These are phyloP conservation scores for Platycnemis pennipes DNA, from an alignment of 2,888 invertebrate genomes.

Conservation along the genomic window DNA sequence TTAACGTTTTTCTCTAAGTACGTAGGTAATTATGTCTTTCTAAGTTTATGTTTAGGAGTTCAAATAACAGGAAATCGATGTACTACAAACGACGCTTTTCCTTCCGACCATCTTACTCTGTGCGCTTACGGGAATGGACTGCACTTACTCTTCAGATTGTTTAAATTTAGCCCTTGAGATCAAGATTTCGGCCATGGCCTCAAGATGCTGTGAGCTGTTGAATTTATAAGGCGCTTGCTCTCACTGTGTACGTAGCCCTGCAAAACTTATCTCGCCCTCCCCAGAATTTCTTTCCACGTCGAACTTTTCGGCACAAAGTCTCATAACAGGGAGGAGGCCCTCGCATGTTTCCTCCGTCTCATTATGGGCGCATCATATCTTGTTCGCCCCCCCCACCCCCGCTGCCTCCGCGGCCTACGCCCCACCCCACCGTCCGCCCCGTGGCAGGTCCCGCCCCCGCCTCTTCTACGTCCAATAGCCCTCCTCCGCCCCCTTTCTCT, in stretches of 20 bases:
- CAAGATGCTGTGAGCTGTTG: constrained; percentile 19
- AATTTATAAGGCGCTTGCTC: constrained; percentile 17
- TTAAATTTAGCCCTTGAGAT: not conserved
- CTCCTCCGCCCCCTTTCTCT: constrained; percentile 44
- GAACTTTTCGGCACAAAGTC: constrained; percentile 45
- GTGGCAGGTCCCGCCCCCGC: constrained; percentile 33
- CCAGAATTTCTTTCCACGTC: constrained; percentile 1
- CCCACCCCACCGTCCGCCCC: not conserved
- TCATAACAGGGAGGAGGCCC: constrained; percentile 40
- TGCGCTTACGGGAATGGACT: not conserved
- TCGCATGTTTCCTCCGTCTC: constrained; percentile 54
- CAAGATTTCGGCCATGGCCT: not conserved
- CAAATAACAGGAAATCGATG: no score
- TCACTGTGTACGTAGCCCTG: not conserved
- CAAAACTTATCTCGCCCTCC: constrained; percentile 9
- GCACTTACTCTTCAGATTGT: not conserved
- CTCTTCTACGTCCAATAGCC: constrained; percentile 29
- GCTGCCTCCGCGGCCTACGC: not conserved
- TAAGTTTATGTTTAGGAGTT: no score
- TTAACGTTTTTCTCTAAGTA: no score
- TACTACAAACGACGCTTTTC: no score
- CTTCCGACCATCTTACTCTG: no score
- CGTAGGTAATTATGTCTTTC: no score
- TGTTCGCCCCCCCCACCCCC: not conserved
- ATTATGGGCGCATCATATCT: constrained; percentile 60